These are phyloP conservation scores for Calameuta pallipes DNA, from an alignment of 2,888 invertebrate genomes.

Conservation along the genomic window DNA sequence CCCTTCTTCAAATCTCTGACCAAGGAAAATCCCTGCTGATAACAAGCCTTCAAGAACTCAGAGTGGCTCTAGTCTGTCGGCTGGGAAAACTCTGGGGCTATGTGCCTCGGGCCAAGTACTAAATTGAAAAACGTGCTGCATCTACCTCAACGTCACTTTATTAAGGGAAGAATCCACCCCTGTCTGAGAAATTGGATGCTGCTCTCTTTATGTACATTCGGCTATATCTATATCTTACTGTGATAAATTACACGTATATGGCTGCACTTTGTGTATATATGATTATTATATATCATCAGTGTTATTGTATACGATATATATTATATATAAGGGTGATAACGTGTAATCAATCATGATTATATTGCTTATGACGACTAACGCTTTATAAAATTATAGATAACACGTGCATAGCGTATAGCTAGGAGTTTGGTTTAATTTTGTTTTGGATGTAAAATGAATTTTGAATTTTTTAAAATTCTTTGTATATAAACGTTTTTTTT, in stretches of 20 bases:
- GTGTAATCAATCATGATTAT: no score
- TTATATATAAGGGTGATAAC: no score
- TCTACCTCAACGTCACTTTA: slow-evolving; percentile 6
- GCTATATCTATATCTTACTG: background rate
- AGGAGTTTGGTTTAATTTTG: no score
- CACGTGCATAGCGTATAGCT: no score
- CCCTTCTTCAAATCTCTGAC: background rate
- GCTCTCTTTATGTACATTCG: background rate
- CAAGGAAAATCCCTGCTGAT: background rate
- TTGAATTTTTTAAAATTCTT: no score
- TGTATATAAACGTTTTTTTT: no score
- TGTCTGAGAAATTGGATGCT: background rate
- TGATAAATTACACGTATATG: background rate
- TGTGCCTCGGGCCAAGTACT: background rate
- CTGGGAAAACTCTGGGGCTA: background rate
- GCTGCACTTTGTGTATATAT: no score
- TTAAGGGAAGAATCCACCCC: background rate
- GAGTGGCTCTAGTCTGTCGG: background rate
- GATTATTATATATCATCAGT: no score
- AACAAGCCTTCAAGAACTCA: background rate
- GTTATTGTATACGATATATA: no score
- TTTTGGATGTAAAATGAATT: no score
- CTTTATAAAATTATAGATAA: no score
- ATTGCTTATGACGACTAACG: no score
- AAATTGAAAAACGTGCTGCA: slow-evolving; percentile 7